These are phyloP conservation scores for Lagria hirta DNA, from an alignment of 2,888 invertebrate genomes.

Conservation along the genomic window DNA sequence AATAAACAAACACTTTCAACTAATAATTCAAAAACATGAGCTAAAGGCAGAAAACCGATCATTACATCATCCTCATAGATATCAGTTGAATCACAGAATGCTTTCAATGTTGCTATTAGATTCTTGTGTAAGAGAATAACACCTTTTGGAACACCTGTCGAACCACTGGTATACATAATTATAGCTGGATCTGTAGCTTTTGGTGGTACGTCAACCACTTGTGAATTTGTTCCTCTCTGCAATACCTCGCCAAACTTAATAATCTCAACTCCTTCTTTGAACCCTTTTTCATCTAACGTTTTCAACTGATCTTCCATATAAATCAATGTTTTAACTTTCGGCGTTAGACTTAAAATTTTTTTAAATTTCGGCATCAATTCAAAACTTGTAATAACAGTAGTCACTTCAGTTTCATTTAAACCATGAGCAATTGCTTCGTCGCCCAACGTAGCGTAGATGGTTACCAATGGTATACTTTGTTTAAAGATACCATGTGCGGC, in stretches of 20 bases:
- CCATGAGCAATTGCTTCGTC: slow-evolving; percentile 96
- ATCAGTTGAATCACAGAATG: slow-evolving; percentile 76
- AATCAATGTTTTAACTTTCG: slow-evolving; percentile 75
- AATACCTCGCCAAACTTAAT: slow-evolving; percentile 74
- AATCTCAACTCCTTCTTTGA: slow-evolving; percentile 71
- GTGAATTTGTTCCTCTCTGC: slow-evolving; percentile 55
- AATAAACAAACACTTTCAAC: slow-evolving; percentile 85
- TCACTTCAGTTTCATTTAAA: slow-evolving; percentile 94
- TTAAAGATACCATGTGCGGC: slow-evolving; percentile 96
- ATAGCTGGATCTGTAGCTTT: slow-evolving; percentile 82
- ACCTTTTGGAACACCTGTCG: slow-evolving; percentile 94
- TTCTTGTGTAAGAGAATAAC: slow-evolving; percentile 81
- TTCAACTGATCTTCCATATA: slow-evolving; percentile 88
- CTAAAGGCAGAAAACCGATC: slow-evolving; percentile 94
- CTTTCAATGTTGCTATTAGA: slow-evolving; percentile 76
- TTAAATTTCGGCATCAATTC: slow-evolving; percentile 91
- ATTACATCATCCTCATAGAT: slow-evolving; percentile 77
- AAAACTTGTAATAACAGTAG: slow-evolving; percentile 88
- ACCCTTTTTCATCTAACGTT: slow-evolving; percentile 68
- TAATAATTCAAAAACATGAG: slow-evolving; percentile 94
- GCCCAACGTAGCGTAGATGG: slow-evolving; percentile 95
- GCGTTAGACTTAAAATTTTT: slow-evolving; percentile 70
- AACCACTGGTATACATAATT: slow-evolving; percentile 99
- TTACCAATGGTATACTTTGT: slow-evolving; percentile 93
- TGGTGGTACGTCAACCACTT: slow-evolving; percentile 58